These are phyloP conservation scores for Tridacna gigas DNA, from an alignment of 2,888 invertebrate genomes.

Conservation along the genomic window DNA sequence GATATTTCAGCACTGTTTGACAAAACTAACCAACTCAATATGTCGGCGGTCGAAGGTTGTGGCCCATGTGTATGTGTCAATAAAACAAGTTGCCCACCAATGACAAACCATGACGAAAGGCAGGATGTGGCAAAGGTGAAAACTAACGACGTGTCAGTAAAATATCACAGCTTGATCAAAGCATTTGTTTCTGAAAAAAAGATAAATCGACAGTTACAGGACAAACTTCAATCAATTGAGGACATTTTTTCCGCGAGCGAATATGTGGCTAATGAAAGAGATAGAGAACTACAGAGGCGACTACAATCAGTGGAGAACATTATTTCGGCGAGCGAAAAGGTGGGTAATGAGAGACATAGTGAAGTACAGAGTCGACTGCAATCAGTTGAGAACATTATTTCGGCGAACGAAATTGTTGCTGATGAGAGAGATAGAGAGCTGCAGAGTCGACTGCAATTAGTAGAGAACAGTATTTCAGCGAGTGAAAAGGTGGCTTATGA, in stretches of 20 bases:
- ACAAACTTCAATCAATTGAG: not conserved
- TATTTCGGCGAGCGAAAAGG: not conserved
- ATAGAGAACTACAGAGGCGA: not conserved
- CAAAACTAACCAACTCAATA: not conserved
- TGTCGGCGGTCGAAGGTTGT: not conserved
- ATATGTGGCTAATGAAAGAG: not conserved
- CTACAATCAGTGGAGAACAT: not conserved
- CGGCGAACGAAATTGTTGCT: not conserved
- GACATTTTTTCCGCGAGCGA: no score
- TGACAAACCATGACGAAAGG: not conserved
- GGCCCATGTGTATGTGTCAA: not conserved
- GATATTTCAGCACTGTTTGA: not conserved
- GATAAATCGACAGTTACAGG: not conserved
- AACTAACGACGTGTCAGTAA: not conserved
- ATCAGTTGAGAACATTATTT: not conserved
- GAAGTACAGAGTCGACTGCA: not conserved
- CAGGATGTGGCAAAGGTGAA: not conserved
- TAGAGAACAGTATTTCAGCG: no score
- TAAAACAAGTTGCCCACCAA: no score
- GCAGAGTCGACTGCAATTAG: not conserved
- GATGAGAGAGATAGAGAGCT: not conserved
- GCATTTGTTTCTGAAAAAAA: not conserved
- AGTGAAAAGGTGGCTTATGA: not conserved
- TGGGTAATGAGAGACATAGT: not conserved
- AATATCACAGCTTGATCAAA: not conserved